Conservation (phyloP, 1,140 invertebrate species). For the Asbolus verrucosus region DNA sequence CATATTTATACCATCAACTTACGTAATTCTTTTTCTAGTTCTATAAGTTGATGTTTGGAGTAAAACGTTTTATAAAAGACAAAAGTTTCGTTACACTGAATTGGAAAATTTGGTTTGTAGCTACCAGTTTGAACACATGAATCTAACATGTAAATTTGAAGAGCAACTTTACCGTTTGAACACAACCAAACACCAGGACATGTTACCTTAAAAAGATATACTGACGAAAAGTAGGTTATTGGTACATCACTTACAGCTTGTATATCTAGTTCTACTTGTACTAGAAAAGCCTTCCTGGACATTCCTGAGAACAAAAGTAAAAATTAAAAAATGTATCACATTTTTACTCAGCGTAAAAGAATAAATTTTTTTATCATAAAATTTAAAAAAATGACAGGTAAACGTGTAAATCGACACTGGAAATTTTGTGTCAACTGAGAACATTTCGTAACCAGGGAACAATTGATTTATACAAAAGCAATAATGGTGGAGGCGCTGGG, state of each 20-base stretch:
- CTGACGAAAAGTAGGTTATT: slow-evolving; percentile 13
- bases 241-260: slow-evolving; percentile 57
- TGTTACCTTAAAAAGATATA: slow-evolving; percentile 69
- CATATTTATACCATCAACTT: slow-evolving; percentile 37
- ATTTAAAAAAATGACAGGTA: slow-evolving; percentile 26
- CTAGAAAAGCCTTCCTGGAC: slow-evolving; percentile 57
- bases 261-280: slow-evolving; percentile 61
- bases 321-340: slow-evolving; percentile 40
- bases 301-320: not conserved
- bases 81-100: slow-evolving; percentile 74
- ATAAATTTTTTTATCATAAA: slow-evolving; percentile 14
- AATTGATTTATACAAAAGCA: not conserved
- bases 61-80: slow-evolving; percentile 74
- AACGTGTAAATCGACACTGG: slow-evolving; percentile 5
- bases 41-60: slow-evolving; percentile 66
- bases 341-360: slow-evolving; percentile 10
- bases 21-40: slow-evolving; percentile 62
- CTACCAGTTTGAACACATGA: slow-evolving; percentile 71
- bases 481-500: slow-evolving; percentile 22
- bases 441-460: not conserved
- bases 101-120: slow-evolving; percentile 73
- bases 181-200: slow-evolving; percentile 82
- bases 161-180: slow-evolving; percentile 75
- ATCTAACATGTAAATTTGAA: slow-evolving; percentile 72
- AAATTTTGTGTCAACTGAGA: slow-evolving; percentile 8